Evolutionary conservation across 2,113 vertebrate species (phyloP), one percentile per base, ranked within the genome.

Genomic region (Oncorhynchus kisutch): DNA sequence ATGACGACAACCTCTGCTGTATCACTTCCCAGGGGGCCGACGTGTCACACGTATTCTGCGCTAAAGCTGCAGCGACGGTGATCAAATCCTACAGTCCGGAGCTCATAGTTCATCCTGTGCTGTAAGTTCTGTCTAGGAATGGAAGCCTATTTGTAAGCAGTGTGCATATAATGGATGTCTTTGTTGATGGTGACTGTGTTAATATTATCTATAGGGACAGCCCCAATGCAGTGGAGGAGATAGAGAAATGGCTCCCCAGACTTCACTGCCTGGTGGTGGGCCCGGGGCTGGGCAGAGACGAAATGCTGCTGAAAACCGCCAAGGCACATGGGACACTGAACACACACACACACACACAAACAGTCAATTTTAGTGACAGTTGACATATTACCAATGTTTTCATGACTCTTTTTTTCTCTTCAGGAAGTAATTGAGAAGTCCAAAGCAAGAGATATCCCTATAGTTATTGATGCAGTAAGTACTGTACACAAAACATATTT

Each of bases 81-180:
- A 98, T 99, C 88, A 99, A 99, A 85, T 96, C 97, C 0, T 99
- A 99, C 85, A 99, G 97, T 86, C 98, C 97, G 5, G 97, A 99
- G 87, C 95, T 99, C 86, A 99, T 99, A 22, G 98, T 99, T 72
- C 98, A 99, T 86, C 97, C 97, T 1, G 93, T 99, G 59, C 94
- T 99, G 98, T 99, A 93, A 99, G 98, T 96, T 73, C 25, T 29
- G 75, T 6, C 34, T 49, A 3, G 16, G 13, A 22, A 5, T 22
- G n/a, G 13, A 22, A n/a, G 9, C 9, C 39, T 45, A 11, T 45
- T 45, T 45, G 39, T 45, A 11, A 45, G 39, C 9, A 11, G 39
- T 45, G 67, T 68, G 27, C 54, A 8, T 59, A 20, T 7, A 18
- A 16, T 45, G 39, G 29, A 20, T 64, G 4, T 9, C 49, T 70